Evolutionary conservation across 2,888 invertebrate genomes (phyloP), one percentile per base, ranked within the genome.

Genomic region (Callosobruchus maculatus): DNA sequence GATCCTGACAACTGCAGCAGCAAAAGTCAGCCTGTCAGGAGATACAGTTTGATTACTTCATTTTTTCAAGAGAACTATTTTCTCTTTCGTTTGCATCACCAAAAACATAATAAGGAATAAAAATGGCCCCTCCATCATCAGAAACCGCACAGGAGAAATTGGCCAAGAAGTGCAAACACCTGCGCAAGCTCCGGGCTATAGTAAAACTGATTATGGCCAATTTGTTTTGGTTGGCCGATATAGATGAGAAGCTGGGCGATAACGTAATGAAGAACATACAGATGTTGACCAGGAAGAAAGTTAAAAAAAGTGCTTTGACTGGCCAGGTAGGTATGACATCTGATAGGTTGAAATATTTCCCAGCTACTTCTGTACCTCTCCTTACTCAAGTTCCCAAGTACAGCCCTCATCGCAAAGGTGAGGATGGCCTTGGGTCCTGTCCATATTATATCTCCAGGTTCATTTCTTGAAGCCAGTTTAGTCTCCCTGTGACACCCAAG

Each of bases 131-230:
- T 1, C 1, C 49, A 49, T 18, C 4, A 7, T 5, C 9, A 13
- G 49, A 49, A 7, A 7, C 49, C 49, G 13, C 49, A 5, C 5
- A 83, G 73, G 81, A 84, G 72, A 80, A 79, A 75, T 71, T 74
- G 9, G 75, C 76, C 18, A 70, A 79, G 1, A 73, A 73, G 20
- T 71, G 88, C 72, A 84, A 83, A 20, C 89, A 90, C 0, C 89
- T 89, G 84, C 88, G 88, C 76, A 85, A 87, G 73, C 92, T 93
- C 78, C 88, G 89, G 70, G 90, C 90, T 0, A 78, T 90, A 0
- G 89, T 89, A 0, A 89, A 91, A 0, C 81, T 89, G 77, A 91
- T 90, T 0, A 88, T 91, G 79, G 88, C 88, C 7, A 92, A 92
- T 81, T 79, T 87, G 0, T 88, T 88, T 77, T 91, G 91, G 92